Base-by-base conservation (phyloP, 2,113 vertebrate genomes). In the Rhinolophus ferrumequinum region DNA sequence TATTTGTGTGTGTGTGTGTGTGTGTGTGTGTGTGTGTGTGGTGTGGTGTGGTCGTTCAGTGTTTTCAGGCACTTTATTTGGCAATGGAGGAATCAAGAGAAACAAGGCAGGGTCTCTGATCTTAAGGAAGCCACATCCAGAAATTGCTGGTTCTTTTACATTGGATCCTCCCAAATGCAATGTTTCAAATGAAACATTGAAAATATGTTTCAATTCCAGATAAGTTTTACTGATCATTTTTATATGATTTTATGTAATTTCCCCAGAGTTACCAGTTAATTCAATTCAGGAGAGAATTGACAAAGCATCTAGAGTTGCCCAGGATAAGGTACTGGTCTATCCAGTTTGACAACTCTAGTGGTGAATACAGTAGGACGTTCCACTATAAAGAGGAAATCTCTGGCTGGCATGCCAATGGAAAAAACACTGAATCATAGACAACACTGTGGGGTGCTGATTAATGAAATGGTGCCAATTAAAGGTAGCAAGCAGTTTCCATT, bases 351-450 rank as follows among this genome's bases (percentile, higher is more conserved):
- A 77, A 96, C 64, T 92, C 21, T 58, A 54, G 15, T 38, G 50
- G 11, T 81, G 64, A 76, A 44, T 54, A 82, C 41, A 52, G 67
- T 69, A 67, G 67, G 35, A 64, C 47, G 56, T 88, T 73, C 81
- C 72, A 75, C 72, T 62, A 7, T 8, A 26, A 88, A 83, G 72
- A 88, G 35, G 77, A 88, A 89, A 58, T 41, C 58, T 41, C 62
- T 66, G 47, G 38, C 26, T 50, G 3, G 14, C 18, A 44, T 81
- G 66, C 85, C 95, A 86, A 15, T 66, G 96, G 93, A 80, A 96
- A 94, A 94, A 96, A 38, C 80, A 56, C 69, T 96, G 95, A 96
- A 1, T 93, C 94, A 94, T 18, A n/a, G 60, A n/a, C 54, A 44
- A 1, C 2, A 19, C 4, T 58, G 16, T 52, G 35, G 93, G 90